These are phyloP conservation scores for Sebastes fasciatus DNA, from an alignment of 2,113 vertebrate species.

Conservation along the genomic window DNA sequence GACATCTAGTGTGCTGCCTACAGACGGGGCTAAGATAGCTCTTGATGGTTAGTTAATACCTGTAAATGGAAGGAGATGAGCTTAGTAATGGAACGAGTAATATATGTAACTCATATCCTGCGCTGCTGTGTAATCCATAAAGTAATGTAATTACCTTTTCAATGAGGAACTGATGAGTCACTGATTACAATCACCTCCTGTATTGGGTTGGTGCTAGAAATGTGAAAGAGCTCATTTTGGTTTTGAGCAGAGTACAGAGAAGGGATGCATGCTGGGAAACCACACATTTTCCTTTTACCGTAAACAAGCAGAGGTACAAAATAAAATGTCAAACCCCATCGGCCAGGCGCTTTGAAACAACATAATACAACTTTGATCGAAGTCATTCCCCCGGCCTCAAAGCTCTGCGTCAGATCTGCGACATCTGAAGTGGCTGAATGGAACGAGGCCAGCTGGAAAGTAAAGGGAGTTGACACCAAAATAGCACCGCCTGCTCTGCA, in stretches of 20 bases:
- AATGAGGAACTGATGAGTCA: neutral
- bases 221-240: neutral
- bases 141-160: neutral
- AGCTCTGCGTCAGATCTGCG: conserved; percentile 24
- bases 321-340: conserved; percentile 26
- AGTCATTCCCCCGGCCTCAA: conserved; percentile 31
- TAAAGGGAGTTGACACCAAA: conserved; percentile 70
- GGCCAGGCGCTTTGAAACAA: neutral
- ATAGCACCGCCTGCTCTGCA: conserved; percentile 68
- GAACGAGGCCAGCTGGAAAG: conserved; percentile 49
- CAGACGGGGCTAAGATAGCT: neutral
- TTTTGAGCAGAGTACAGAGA: neutral
- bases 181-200: neutral
- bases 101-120: neutral
- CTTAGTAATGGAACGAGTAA: neutral
- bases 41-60: neutral
- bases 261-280: neutral
- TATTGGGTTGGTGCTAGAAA: neutral
- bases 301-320: conserved; percentile 37
- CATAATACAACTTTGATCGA: conserved; percentile 56
- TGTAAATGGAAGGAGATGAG: neutral
- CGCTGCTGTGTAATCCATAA: neutral
- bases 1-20: neutral
- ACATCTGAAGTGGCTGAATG: conserved; percentile 47
- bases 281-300: neutral